Base-by-base conservation (phyloP, 2,797 vertebrate genomes). In the Siniperca undulata region DNA sequence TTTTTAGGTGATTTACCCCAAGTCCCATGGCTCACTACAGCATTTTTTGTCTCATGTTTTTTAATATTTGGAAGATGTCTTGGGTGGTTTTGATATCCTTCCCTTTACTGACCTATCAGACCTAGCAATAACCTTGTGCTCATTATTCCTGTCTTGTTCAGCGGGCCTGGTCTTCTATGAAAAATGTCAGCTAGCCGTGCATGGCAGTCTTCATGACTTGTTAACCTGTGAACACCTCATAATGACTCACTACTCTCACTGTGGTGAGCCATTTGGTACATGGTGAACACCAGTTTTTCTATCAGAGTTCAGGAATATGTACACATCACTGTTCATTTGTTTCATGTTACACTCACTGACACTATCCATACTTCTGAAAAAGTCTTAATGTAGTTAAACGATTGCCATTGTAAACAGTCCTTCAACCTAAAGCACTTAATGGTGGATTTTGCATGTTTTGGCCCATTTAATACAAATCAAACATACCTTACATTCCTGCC, bases 201-300 rank as follows among this genome's bases (percentile, higher is more conserved):
- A 9, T 77, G 17, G 16, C 70, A 64, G 74, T 44, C 38, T 81
- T 81, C 78, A 77, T 81, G 86, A 87, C 80, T 86, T 83, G 76
- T 81, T 77, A 82, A 82, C 81, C 83, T 74, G 83, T 86, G 88
- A 75, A 87, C 81, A 79, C 24, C 83, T 75, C 52, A 78, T 14
- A 74, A 64, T 84, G 70, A 92, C 55, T 88, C 82, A 85, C 61
- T 56, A 17, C 72, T 77, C 30, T 73, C 36, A 46, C 44, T 74
- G 13, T 66, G 61, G 77, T 55, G 79, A 72, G 40, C 77, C 55
- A 22, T 84, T 78, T 69, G 69, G 74, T 86, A 30, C 22, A 44
- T 40, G 62, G 50, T 50, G n/a, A 78, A 42, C 52, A 58, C 30
- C 22, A 17, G 61, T 64, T 73, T 73, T 78, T 38, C 67, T 20